Evolutionary conservation across 2,797 vertebrate genomes (phyloP).

Genomic region (Crypturellus tataupa): DNA sequence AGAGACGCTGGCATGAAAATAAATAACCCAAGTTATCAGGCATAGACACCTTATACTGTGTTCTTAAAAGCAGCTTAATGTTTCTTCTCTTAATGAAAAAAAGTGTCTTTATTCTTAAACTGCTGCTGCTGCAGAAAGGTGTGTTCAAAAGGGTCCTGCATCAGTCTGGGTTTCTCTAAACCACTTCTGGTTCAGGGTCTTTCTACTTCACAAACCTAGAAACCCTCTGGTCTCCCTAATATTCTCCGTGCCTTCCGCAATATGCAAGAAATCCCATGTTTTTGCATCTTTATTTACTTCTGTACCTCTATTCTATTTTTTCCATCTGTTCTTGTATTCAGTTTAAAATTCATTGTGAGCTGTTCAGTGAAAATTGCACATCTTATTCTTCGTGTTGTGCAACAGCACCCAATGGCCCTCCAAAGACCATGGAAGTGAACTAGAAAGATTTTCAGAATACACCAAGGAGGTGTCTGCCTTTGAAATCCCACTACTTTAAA

Average conservation of each 20-base stretch:
- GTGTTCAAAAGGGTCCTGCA: background rate
- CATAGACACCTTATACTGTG: background rate
- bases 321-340: fast-evolving
- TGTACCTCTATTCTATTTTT: background rate
- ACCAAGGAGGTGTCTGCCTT: background rate
- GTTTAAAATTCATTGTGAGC: background rate
- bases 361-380: background rate
- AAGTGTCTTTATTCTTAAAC: background rate
- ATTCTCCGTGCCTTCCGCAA: background rate
- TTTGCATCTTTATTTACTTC: background rate
- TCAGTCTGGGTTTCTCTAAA: background rate
- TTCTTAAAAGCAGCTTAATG: background rate
- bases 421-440: background rate
- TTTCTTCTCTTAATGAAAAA: background rate
- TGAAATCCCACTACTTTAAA: background rate
- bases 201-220: background rate
- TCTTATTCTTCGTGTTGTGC: background rate
- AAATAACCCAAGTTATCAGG: background rate
- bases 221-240: background rate
- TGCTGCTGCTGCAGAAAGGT: background rate
- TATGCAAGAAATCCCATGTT: background rate
- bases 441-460: background rate
- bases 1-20: background rate
- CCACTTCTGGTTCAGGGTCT: background rate
- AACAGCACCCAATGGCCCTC: background rate